Base-by-base conservation (phyloP, 92 coral and sea anemone species). In the Ricordea florida region DNA sequence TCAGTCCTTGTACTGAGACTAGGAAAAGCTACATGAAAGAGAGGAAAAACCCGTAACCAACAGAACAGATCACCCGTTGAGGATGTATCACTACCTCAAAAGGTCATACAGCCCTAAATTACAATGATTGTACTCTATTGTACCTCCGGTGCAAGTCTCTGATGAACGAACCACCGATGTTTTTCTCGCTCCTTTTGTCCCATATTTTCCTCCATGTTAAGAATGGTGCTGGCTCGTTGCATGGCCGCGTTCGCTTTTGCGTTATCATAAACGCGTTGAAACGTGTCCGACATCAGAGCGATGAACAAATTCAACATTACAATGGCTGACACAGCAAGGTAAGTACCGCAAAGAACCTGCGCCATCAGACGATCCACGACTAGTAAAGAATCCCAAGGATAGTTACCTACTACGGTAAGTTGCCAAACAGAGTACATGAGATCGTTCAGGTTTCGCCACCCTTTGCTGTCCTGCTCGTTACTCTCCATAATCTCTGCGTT, bases 241-340 rank as follows among this genome's bases (percentile, higher is more conserved):
- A 96, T 96, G 47, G 92, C 96, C 2, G 99, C 90, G 58, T 96
- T 96, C 0, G 99, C 99, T 37, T 86, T 92, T 22, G 99, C 99
- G 79, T 96, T 96, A 49, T 96, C 99, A 49, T 96, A 92, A 15
- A 96, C 99, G 25, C 99, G 92, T 85, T 96, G 99, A 62, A 96
- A 96, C 53, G 99, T 96, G 82, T 96, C 99, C 38, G 99, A 96
- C 99, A 96, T 92, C 10, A 96, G 90, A 3, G 99, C 99, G 28
- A 96, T 96, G 67, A 96, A 96, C 63, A 96, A 82, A 49, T 96
- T 96, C 47, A 96, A 78, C 77, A 94, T 72, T 43, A 96, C 80
- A 56, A 96, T 89, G 14, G 97, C 93, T 4, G 97, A 96, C 70
- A 96, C 91, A 3, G 97, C 99, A 5, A 96, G 70, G 50, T 96